Evolutionary conservation across 2,113 vertebrate genomes (phyloP), one percentile per base, ranked within the genome.

Genomic region (Malaclemys terrapin): DNA sequence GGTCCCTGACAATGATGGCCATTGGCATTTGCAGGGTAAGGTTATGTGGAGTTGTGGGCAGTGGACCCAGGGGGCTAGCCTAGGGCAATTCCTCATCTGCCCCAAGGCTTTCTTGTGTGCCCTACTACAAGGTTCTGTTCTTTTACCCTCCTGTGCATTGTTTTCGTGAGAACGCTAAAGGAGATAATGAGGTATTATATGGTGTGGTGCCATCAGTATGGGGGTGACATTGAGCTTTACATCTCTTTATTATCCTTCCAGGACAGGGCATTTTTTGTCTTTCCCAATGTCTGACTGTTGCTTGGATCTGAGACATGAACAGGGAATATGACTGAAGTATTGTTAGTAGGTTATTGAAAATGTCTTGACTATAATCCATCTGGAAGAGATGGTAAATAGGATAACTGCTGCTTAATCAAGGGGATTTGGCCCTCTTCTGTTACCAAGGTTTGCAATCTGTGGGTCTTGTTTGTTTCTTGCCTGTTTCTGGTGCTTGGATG

Each of bases 181-280:
- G 47, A 72, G 27, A 72, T 1, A 4, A 54, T 8, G n/a, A 54
- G 42, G 14, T 10, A 1, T 62, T 53, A 52, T 80, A 49, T 82
- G 35, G 62, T 87, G 53, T 62, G 56, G 79, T 93, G 94, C 19
- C 57, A 87, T 1, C 56, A 45, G 16, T 52, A 35, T 20, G 27
- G 88, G 56, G 17, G 11, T 16, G 19, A 83, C 31, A 42, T 27
- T 57, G n/a, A 31, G 49, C 0, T 0, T 82, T 49, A 9, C 59
- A 42, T 69, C n/a, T 62, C 1, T 35, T 42, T 85, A 72, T 92
- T 53, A 53, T 82, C 85, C 53, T 29, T 85, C 12, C 27, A 12
- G 57, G 27, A 59, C 57, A 59, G 16, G 89, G 65, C 9, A 1
- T 85, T 93, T 47, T 10, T 16, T 88, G 50, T 87, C 80, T 31